These are phyloP conservation scores for Hyperoplus immaculatus DNA, from an alignment of 2,797 vertebrate species.

Conservation along the genomic window DNA sequence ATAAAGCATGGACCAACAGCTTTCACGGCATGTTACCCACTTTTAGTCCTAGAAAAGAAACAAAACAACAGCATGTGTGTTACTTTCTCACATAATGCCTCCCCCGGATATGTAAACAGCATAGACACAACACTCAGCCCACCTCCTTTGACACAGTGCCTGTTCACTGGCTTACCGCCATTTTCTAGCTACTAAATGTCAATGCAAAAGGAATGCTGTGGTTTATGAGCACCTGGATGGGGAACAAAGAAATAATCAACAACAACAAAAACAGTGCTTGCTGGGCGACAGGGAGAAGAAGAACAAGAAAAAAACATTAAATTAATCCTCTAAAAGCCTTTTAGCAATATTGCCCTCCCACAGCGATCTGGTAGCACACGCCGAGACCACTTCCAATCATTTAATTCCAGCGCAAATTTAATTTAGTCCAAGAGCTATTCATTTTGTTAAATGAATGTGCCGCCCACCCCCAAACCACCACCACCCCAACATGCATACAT, in stretches of 20 bases:
- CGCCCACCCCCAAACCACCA: constrained; percentile 53
- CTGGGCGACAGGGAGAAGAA: constrained; percentile 60
- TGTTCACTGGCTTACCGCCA: constrained; percentile 70
- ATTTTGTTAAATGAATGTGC: constrained; percentile 86
- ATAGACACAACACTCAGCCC: constrained; percentile 52
- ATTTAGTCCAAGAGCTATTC: constrained; percentile 88
- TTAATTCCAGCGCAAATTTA: constrained; percentile 86
- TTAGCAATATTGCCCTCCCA: constrained; percentile 85
- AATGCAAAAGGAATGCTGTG: constrained; percentile 66
- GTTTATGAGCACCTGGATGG: constrained; percentile 80
- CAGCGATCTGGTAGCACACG: constrained; percentile 77
- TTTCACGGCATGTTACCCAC: constrained; percentile 43
- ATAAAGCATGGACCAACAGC: constrained; percentile 24
- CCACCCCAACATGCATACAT: constrained; percentile 54
- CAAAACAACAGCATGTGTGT: constrained; percentile 56
- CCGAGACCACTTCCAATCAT: constrained; percentile 78
- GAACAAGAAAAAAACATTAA: constrained; percentile 68
- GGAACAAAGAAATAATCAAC: constrained; percentile 74
- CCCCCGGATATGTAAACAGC: constrained; percentile 47
- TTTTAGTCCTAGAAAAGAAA: constrained; percentile 27
- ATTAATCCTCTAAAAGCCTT: constrained; percentile 91
- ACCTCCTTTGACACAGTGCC: constrained; percentile 56
- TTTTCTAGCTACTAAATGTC: constrained; percentile 75
- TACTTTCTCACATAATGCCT: constrained; percentile 31
- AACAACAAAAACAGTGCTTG: constrained; percentile 36